Conservation (phyloP, 2,888 invertebrate genomes). For the Melieria crassipennis region DNA sequence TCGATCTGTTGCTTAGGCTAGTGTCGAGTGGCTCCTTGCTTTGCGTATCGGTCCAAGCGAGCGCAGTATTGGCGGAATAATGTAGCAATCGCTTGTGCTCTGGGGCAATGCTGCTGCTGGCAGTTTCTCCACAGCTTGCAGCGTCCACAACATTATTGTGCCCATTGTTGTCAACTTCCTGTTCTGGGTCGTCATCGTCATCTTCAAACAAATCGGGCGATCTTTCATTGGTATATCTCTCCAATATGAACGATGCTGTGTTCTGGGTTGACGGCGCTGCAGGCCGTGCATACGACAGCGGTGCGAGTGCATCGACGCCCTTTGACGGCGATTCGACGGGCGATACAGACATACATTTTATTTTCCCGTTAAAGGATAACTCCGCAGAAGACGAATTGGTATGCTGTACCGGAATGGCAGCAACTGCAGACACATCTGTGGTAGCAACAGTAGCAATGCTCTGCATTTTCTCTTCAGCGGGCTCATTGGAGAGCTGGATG, state of each 20-base stretch:
- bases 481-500: constrained; percentile 49
- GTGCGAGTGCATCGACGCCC: not conserved
- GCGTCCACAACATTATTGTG: constrained; percentile 27
- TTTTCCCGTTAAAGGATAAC: constrained; percentile 62
- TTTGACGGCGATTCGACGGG: not conserved
- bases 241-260: constrained; percentile 48
- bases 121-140: not conserved
- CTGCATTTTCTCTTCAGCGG: not conserved
- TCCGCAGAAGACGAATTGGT: constrained; percentile 38
- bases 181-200: constrained; percentile 65
- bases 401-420: constrained; percentile 16
- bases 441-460: not conserved
- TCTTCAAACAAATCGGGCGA: constrained; percentile 77
- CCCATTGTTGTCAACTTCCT: constrained; percentile 51
- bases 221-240: constrained; percentile 58
- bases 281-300: constrained; percentile 16
- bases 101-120: not conserved
- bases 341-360: constrained; percentile 50
- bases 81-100: not conserved
- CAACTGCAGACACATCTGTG: not conserved
- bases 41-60: too few relatives aligned
- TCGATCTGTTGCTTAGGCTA: constrained; percentile 45
- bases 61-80: too few relatives aligned
- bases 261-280: constrained; percentile 27
- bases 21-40: constrained; percentile 7